Percentiles rank a stretch among this genome's conserved stretches.
phyloP scores from a whole-genome alignment of 2,888 invertebrate species.

The Axea sp. region DNA sequence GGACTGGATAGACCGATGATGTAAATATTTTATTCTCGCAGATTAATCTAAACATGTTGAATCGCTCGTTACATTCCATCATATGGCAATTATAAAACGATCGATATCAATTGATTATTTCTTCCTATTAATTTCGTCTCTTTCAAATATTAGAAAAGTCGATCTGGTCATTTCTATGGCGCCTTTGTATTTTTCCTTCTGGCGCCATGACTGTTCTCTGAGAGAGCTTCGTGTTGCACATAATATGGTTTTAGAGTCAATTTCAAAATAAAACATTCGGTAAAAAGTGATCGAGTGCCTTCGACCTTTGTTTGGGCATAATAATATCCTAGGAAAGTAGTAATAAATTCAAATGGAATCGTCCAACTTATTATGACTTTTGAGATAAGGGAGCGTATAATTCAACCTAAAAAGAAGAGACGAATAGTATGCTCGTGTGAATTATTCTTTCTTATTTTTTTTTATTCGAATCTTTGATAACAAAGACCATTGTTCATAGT shows the following conservation, averaged over 20 bases:
- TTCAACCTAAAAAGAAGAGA: slow-evolving; percentile 4
- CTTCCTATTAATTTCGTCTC: no score
- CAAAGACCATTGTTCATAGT: no score
- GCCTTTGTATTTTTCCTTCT: no score
- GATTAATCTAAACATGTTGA: slow-evolving; percentile 5
- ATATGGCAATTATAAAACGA: no score
- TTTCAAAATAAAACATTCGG: slow-evolving; percentile 18
- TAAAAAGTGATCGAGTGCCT: slow-evolving; percentile 12
- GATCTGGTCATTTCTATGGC: no score
- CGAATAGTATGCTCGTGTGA: not conserved
- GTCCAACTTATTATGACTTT: slow-evolving; percentile 43
- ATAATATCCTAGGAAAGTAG: slow-evolving; percentile 31
- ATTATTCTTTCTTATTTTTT: slow-evolving; percentile 5
- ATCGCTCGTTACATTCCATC: no score
- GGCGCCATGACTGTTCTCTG: slow-evolving; percentile 18
- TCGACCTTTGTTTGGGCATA: slow-evolving; percentile 39
- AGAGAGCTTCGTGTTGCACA: slow-evolving; percentile 13
- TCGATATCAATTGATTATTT: not conserved
- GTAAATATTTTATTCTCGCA: slow-evolving; percentile 1
- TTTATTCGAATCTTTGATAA: no score
- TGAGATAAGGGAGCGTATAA: slow-evolving; percentile 43
- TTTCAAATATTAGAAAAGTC: no score
- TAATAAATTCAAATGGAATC: slow-evolving; percentile 55
- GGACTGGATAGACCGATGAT: not conserved
- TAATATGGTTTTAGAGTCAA: slow-evolving; percentile 9